Evolutionary conservation across 2,113 vertebrate species (phyloP).

Genomic region (Leiothrix lutea): DNA sequence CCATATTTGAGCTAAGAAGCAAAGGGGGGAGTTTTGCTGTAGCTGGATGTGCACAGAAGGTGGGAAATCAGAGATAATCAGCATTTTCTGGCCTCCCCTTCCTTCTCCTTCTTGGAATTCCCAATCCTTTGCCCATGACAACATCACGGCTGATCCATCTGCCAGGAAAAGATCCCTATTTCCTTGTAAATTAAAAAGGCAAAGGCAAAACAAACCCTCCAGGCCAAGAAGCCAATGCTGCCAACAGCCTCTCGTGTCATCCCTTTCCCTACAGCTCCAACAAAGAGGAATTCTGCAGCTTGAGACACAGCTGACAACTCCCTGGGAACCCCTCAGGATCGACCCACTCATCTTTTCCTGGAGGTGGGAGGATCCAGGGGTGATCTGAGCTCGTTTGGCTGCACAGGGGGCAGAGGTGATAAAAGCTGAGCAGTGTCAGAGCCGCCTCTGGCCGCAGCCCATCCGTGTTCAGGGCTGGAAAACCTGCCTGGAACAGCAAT

Average conservation of each 20-base stretch:
- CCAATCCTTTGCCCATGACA: neutral
- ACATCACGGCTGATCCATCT: neutral
- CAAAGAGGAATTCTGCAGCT: neutral
- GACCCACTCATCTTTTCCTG: neutral
- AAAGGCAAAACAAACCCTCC: neutral
- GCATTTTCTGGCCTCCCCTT: neutral
- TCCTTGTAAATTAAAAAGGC: neutral
- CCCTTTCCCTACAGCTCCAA: neutral
- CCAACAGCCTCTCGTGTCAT: accelerated
- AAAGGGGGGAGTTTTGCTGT: neutral
- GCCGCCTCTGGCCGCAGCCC: neutral
- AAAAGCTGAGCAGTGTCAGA: neutral
- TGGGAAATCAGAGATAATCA: neutral
- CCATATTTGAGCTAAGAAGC: too few relatives aligned
- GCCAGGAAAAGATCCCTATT: neutral
- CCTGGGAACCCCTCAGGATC: neutral
- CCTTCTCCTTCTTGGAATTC: neutral
- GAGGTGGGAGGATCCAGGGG: neutral
- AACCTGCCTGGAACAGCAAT: neutral
- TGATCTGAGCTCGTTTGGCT: neutral
- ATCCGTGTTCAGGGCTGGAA: neutral
- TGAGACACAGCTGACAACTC: neutral
- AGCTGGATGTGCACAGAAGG: neutral
- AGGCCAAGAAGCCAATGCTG: neutral
- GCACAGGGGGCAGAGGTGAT: neutral